phyloP scores from a whole-genome alignment of 2,888 invertebrate species.

The Endotricha flammealis region DNA sequence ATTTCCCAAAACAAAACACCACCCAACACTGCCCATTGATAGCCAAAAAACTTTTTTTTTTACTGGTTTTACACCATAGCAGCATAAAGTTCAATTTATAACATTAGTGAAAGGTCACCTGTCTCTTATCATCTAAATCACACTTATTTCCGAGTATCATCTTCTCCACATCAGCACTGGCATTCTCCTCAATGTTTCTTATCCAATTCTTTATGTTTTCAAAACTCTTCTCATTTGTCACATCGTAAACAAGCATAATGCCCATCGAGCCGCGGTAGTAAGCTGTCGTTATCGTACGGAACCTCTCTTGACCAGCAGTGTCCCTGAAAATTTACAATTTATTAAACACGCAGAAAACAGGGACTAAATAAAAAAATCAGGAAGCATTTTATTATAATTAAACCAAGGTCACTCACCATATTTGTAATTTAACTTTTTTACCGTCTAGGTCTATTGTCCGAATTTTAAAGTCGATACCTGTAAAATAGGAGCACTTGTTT shows the following conservation, averaged over 20 bases:
- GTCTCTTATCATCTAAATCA: constrained; percentile 96
- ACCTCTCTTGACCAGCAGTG: constrained; percentile 99
- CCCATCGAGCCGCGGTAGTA: constrained; percentile 99
- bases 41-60: too few species aligned
- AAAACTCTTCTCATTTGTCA: constrained; percentile 99
- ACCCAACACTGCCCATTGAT: too few species aligned
- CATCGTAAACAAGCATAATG: constrained; percentile 99
- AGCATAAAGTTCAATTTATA: too few species aligned
- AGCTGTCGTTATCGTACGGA: constrained; percentile 99
- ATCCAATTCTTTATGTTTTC: constrained; percentile 99
- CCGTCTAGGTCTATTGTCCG: constrained; percentile 98
- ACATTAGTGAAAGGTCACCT: too few species aligned
- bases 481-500: constrained; percentile 51
- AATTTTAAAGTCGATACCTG: constrained; percentile 99
- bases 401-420: constrained; percentile 86
- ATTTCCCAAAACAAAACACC: too few species aligned
- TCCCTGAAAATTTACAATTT: constrained; percentile 82
- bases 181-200: constrained; percentile 99
- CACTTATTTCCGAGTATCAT: constrained; percentile 99
- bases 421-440: constrained; percentile 99
- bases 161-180: constrained; percentile 98
- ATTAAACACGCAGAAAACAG: constrained; percentile 18
- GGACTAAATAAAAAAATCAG: not conserved
- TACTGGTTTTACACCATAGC: too few species aligned
- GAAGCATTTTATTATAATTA: constrained; percentile 5